Evolutionary conservation across 2,888 invertebrate genomes (phyloP).

Genomic region (Craniophora ligustri): DNA sequence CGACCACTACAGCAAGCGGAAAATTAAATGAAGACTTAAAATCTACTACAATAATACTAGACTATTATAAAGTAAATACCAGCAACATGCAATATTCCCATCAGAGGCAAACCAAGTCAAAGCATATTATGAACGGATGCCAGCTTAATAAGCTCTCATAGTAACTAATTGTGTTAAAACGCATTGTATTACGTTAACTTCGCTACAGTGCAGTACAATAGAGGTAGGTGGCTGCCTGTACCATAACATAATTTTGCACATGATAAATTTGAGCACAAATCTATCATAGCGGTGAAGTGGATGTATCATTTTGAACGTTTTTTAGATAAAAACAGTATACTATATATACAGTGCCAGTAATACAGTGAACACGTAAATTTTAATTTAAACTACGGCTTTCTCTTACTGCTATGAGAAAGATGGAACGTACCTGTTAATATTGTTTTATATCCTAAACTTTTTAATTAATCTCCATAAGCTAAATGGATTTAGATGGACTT

Average conservation of each 20-base stretch:
- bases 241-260: conserved; percentile 51
- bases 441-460: too few species aligned
- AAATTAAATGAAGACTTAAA: conserved; percentile 5
- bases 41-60: neutral
- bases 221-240: conserved; percentile 55
- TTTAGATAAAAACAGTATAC: too few species aligned
- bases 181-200: conserved; percentile 53
- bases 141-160: conserved; percentile 51
- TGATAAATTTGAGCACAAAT: conserved; percentile 34
- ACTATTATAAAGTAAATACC: conserved; percentile 30
- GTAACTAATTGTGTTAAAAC: conserved; percentile 59
- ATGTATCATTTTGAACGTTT: too few species aligned
- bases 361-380: too few species aligned
- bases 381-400: too few species aligned
- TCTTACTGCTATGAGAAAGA: too few species aligned
- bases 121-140: conserved; percentile 49
- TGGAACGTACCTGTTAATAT: too few species aligned
- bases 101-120: conserved; percentile 39
- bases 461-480: too few species aligned
- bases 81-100: conserved; percentile 36
- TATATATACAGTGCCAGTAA: too few species aligned
- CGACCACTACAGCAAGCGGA: too few species aligned
- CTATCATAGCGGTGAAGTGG: conserved; percentile 7
- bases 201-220: conserved; percentile 38
- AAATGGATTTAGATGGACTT: too few species aligned